Percentiles rank a stretch among this genome's conserved stretches.
Evolutionary conservation across 1,140 invertebrate genomes (phyloP).

Genomic region (Magallana gigas): DNA sequence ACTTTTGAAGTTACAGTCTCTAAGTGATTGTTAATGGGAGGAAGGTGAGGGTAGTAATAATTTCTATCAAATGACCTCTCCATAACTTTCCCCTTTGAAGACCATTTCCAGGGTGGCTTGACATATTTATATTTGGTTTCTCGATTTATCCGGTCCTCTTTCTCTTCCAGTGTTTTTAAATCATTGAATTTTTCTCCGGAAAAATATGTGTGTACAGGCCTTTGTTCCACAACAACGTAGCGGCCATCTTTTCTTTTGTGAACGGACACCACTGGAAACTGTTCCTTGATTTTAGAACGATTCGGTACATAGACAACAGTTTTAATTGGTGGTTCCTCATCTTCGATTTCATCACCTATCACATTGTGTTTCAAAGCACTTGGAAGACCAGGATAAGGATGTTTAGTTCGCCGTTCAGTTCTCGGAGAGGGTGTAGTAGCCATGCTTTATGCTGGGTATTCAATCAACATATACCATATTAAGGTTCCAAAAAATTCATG

Average conservation of each 20-base stretch:
- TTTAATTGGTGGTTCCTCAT: conserved; percentile 50
- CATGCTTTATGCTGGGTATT: not conserved
- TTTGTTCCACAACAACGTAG: conserved; percentile 71
- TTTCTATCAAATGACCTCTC: conserved; percentile 60
- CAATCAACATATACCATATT: too few species aligned
- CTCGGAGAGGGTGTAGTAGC: not conserved
- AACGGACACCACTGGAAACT: conserved; percentile 64
- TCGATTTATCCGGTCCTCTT: conserved; percentile 38
- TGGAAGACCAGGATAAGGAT: conserved; percentile 16
- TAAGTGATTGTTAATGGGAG: conserved; percentile 82
- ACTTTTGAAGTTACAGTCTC: conserved; percentile 55
- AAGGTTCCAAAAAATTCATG: not conserved
- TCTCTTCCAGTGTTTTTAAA: conserved; percentile 37
- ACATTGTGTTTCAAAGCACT: conserved; percentile 11
- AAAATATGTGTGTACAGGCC: conserved; percentile 61
- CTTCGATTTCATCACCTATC: conserved; percentile 14
- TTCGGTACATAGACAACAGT: conserved; percentile 64
- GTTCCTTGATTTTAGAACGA: conserved; percentile 54
- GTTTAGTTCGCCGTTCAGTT: not conserved
- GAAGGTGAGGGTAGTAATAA: conserved; percentile 63
- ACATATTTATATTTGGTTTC: conserved; percentile 55
- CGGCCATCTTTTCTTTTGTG: conserved; percentile 66
- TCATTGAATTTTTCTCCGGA: conserved; percentile 49
- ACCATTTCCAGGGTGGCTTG: conserved; percentile 65
- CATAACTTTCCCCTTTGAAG: conserved; percentile 59